Evolutionary conservation across 1,140 invertebrate species (phyloP), one percentile per base, ranked within the genome.

Genomic region (Trachymyrmex cornetzi): DNA sequence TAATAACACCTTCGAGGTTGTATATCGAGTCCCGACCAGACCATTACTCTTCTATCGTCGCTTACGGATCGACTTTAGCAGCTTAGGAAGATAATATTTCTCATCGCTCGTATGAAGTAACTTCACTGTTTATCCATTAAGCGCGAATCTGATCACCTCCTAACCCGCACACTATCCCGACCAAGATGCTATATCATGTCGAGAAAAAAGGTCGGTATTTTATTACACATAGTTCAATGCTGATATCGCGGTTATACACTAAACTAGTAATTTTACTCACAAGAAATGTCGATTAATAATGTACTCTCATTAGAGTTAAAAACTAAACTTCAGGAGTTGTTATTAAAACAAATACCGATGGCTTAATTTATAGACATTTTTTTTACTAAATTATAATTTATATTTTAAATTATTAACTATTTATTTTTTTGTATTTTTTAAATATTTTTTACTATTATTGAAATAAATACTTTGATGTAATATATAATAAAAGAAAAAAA

Each of bases 121-220:
- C 67, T 82, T 59, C 67, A 82, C 80, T 82, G 80, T 82, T 82
- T 82, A 82, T 82, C 80, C 80, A 82, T 82, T 82, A 82, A 82
- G 80, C 34, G 38, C 38, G 80, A 82, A 82, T 82, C 80, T 61
- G 67, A 82, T 82, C 80, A 82, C 80, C 50, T 59, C 24, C 67
- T 74, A 61, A 74, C 22, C 67, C 38, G 53, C 38, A 69, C 38
- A 81, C 63, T 69, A 59, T 61, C 38, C 7, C 38, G 3, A 81
- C 64, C 53, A 57, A 50, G 24, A 48, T 22, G 19, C 67, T 61
- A 74, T 82, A 82, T 81, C 48, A 69, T 24, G n/a, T 38, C 38
- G 3, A 7, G 24, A n/a, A 22, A 59, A 72, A 82, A 82, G 30
- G 24, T 48, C 12, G 53, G 16, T 74, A 82, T 82, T 82, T 82